Evolutionary conservation across 2,113 vertebrate species (phyloP).

Genomic region (Aplodontia rufa): DNA sequence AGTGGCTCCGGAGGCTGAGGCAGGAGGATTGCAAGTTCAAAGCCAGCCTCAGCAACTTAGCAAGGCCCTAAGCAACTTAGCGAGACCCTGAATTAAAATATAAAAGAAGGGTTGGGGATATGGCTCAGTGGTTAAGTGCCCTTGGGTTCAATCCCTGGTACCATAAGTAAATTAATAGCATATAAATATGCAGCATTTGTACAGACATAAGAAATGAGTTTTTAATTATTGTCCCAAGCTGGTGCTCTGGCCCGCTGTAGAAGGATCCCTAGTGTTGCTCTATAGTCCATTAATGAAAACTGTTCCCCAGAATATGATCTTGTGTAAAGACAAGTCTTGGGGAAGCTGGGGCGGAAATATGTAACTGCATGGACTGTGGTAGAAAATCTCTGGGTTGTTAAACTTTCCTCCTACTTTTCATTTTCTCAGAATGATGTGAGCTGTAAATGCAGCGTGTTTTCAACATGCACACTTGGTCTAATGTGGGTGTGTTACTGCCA

Average conservation of each 20-base stretch:
- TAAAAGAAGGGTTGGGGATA: no score
- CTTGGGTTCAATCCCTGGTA: no score
- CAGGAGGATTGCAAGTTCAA: no score
- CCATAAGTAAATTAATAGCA: no score
- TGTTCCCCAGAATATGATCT: background rate
- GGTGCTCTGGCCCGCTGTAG: background rate
- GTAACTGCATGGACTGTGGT: background rate
- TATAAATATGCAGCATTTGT: background rate
- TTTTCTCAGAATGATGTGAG: background rate
- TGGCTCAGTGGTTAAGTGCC: no score
- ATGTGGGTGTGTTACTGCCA: background rate
- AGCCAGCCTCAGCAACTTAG: no score
- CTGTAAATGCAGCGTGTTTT: background rate
- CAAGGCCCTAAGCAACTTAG: no score
- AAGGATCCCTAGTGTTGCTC: background rate
- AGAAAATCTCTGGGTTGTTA: background rate
- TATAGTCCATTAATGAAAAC: background rate
- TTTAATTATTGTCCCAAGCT: background rate
- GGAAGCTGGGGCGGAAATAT: background rate
- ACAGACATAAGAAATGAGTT: background rate
- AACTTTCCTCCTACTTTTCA: background rate
- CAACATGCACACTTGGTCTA: background rate
- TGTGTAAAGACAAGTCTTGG: background rate
- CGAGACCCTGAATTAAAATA: no score
- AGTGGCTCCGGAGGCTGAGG: no score